Percentiles rank a stretch among this genome's conserved stretches.
Conservation (phyloP, 2,888 invertebrate genomes). For the Torymus texanus region DNA sequence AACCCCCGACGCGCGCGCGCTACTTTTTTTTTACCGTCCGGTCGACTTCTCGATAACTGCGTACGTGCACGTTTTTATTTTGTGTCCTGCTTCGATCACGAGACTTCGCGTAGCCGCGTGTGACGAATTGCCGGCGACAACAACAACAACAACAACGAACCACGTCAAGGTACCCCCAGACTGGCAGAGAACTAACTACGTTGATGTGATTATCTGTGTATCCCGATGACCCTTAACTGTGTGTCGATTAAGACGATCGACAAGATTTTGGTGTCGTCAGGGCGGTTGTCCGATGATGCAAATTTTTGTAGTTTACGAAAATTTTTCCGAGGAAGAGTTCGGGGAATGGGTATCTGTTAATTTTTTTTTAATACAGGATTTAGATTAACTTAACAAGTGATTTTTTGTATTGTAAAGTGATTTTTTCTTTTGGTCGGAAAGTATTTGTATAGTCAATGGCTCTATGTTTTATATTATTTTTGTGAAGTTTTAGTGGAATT, state of each 20-base stretch:
- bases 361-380: too few species aligned
- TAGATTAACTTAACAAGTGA: too few species aligned
- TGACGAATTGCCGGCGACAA: conserved; percentile 47
- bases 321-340: neutral
- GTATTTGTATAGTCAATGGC: too few species aligned
- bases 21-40: conserved; percentile 51
- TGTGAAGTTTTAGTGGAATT: too few species aligned
- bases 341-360: too few species aligned
- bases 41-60: conserved; percentile 39
- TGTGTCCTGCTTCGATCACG: conserved; percentile 29
- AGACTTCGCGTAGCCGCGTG: conserved; percentile 13
- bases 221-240: conserved; percentile 54
- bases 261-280: neutral
- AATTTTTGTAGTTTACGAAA: neutral
- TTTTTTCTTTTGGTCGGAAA: too few species aligned
- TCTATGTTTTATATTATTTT: too few species aligned
- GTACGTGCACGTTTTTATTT: conserved; percentile 46
- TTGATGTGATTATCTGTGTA: conserved; percentile 44
- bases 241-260: conserved; percentile 48
- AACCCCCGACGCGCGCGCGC: neutral
- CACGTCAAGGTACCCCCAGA: neutral
- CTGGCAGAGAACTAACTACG: neutral
- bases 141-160: neutral
- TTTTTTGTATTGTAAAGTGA: too few species aligned
- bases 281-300: too few species aligned